These are phyloP conservation scores for Acanthiza pusilla DNA, from an alignment of 2,797 vertebrate genomes.

Conservation along the genomic window DNA sequence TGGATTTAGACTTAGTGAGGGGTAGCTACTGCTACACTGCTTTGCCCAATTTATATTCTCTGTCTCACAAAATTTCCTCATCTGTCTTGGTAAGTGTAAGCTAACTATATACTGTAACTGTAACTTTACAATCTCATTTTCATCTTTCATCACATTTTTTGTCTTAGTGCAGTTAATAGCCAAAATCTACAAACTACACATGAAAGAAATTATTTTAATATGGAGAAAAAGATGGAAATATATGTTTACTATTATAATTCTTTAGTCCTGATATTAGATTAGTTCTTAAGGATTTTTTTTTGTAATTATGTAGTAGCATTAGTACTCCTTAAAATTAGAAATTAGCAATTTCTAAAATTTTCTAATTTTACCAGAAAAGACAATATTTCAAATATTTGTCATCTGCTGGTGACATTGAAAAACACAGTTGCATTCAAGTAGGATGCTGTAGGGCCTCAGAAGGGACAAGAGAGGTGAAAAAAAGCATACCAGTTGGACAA, in stretches of 20 bases:
- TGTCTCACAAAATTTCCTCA: background rate
- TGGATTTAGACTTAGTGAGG: background rate
- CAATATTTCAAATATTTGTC: background rate
- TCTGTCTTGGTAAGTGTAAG: background rate
- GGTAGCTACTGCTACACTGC: background rate
- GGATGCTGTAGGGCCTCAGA: background rate
- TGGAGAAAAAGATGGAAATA: background rate
- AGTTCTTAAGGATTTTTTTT: background rate
- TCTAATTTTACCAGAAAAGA: background rate
- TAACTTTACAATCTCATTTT: background rate
- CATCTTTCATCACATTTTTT: background rate
- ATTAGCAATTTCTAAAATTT: no score
- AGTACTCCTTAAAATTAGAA: background rate
- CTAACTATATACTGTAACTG: background rate
- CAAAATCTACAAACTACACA: background rate
- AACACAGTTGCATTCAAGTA: background rate
- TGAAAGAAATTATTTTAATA: background rate
- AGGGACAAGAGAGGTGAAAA: background rate
- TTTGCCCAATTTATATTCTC: background rate
- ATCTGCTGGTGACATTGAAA: background rate
- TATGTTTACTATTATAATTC: background rate
- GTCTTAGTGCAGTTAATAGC: background rate
- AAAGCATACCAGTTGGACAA: background rate
- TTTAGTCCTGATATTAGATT: background rate
- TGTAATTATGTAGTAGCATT: background rate